phyloP scores from a whole-genome alignment of 2,113 vertebrate genomes.

The Circaetus cinerascens region DNA sequence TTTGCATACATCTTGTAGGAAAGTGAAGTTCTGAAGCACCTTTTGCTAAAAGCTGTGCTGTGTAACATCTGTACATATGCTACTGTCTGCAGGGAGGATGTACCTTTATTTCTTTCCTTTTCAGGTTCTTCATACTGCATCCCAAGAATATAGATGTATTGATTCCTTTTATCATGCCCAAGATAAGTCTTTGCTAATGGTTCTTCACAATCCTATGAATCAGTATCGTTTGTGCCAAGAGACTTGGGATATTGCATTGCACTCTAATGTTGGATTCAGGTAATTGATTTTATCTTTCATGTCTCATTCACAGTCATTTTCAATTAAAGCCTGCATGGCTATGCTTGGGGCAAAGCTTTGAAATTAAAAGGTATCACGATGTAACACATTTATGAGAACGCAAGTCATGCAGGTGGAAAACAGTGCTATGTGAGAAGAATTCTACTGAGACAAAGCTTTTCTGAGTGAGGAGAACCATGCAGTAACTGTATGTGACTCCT shows the following conservation, averaged over 20 bases:
- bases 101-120: slow-evolving; percentile 5
- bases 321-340: neutral
- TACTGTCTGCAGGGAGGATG: neutral
- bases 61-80: neutral
- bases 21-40: neutral
- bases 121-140: slow-evolving; percentile 83
- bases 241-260: slow-evolving; percentile 81
- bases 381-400: neutral
- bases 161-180: slow-evolving; percentile 81
- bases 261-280: slow-evolving; percentile 92
- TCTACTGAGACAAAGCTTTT: neutral
- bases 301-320: neutral
- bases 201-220: slow-evolving; percentile 91
- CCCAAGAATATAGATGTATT: slow-evolving; percentile 78
- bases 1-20: neutral
- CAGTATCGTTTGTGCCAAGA: slow-evolving; percentile 70
- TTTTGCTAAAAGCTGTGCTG: neutral
- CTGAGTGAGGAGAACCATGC: neutral
- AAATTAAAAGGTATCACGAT: neutral
- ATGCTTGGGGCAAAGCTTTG: neutral
- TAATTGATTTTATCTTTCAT: slow-evolving; percentile 42
- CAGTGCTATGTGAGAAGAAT: neutral
- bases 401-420: neutral
- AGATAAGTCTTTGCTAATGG: slow-evolving; percentile 81
- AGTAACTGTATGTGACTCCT: neutral